phyloP scores from a whole-genome alignment of 30 jellyfish, hydroid and myxozoan genomes.

The Rhopilema esculentum region DNA sequence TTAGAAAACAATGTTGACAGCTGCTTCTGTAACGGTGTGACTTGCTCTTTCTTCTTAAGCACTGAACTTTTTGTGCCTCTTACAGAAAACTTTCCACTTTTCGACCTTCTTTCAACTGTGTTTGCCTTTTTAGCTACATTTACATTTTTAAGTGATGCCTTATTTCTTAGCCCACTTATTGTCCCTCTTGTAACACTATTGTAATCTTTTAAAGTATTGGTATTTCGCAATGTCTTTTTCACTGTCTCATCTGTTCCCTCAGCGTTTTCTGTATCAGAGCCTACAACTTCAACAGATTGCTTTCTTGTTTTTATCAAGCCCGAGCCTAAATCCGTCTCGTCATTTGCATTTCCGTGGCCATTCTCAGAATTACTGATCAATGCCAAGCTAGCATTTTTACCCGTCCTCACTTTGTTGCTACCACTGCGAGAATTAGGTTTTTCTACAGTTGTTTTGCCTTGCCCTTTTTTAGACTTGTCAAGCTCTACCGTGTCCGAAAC shows the following conservation, averaged over 20 bases:
- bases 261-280: background rate
- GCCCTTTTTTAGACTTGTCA: background rate
- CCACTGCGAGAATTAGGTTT: background rate
- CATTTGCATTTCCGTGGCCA: background rate
- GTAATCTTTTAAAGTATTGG: slow-evolving; percentile 1
- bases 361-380: background rate
- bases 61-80: background rate
- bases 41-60: background rate
- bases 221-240: background rate
- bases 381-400: background rate
- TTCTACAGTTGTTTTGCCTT: background rate
- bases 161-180: background rate
- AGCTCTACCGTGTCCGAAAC: background rate
- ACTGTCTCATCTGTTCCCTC: background rate
- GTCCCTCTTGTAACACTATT: slow-evolving; percentile 32
- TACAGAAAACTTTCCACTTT: background rate
- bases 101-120: background rate
- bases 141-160: background rate
- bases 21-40: slow-evolving; percentile 38
- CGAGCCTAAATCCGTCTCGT: background rate
- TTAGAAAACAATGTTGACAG: slow-evolving; percentile 58
- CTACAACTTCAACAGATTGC: background rate
- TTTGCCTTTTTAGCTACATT: background rate
- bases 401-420: background rate
- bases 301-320: background rate